Evolutionary conservation across 2,113 vertebrate species (phyloP), one percentile per base, ranked within the genome.

Genomic region (Polyodon spathula): DNA sequence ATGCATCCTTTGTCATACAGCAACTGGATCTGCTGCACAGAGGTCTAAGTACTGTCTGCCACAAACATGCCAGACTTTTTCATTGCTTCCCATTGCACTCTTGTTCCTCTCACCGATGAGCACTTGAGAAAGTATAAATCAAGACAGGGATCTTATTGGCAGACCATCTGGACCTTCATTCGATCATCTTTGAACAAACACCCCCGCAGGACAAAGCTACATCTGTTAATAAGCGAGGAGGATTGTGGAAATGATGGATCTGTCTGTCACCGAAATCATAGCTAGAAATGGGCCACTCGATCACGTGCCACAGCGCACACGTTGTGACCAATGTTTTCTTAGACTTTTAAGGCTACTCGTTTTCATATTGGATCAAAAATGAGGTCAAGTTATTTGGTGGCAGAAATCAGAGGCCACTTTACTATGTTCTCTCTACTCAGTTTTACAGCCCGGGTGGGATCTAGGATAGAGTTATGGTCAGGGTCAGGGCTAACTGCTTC

Each of bases 221-320:
- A 84, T 79, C 82, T 83, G 77, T 79, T 87, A 86, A 87, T 77
- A 74, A 83, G 78, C 74, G 68, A 54, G 72, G 68, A 77, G 77
- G 69, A 76, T 80, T 75, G 59, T 14, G 65, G 44, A 69, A 68
- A 77, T 89, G 84, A 90, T 86, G 70, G 84, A 90, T 84, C 79
- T 78, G 70, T 63, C 75, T 83, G 84, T 81, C 75, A 64, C 39
- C 37, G 64, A 66, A 66, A 75, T 43, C 48, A 71, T 71, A 60
- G 68, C 72, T 40, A 70, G 70, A 84, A 83, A 77, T 6, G 40
- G 84, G 75, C 71, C 46, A 68, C 69, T 76, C 63, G 40, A 66
- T 69, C 65, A 70, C 57, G 4, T 15, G 16, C 43, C 37, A 38
- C 46, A 40, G 16, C 37, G 51, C 58, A 40, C 40, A 38, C 38